A percentile compares a stretch with the other conserved stretches of the same genome.
Evolutionary conservation across 1,140 invertebrate genomes (phyloP).

Genomic region (Drosophila albomicans): DNA sequence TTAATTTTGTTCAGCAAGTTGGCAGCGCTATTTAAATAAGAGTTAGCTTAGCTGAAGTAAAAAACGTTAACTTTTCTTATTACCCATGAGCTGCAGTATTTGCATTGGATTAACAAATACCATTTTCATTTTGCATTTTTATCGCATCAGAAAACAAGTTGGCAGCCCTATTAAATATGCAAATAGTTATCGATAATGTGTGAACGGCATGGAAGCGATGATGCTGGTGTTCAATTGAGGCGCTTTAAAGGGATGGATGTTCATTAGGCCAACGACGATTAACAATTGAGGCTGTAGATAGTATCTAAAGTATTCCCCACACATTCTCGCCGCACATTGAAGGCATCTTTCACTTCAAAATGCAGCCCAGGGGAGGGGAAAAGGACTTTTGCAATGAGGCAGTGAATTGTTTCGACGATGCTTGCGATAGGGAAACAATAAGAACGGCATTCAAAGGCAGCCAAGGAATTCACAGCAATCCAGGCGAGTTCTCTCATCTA

Average conservation of each 20-base stretch:
- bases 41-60: too few relatives aligned
- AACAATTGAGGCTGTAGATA: conserved; percentile 21
- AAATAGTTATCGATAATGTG: not conserved
- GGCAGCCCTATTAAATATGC: not conserved
- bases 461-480: conserved; percentile 67
- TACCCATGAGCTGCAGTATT: not conserved
- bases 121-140: not conserved
- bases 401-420: conserved; percentile 63
- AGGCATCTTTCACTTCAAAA: conserved; percentile 19
- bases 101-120: not conserved
- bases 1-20: not conserved
- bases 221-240: not conserved
- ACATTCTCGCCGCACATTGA: conserved; percentile 17
- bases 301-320: conserved; percentile 33
- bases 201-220: not conserved
- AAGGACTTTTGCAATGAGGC: conserved; percentile 17
- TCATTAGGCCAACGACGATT: conserved; percentile 31
- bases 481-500: conserved; percentile 33
- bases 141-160: not conserved
- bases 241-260: conserved; percentile 21
- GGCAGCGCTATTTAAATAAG: not conserved
- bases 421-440: conserved; percentile 71
- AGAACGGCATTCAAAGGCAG: conserved; percentile 56
- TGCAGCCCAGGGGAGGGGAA: not conserved
- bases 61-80: too few relatives aligned